Evolutionary conservation across 2,113 vertebrate species (phyloP).

Genomic region (Hassar affinis): DNA sequence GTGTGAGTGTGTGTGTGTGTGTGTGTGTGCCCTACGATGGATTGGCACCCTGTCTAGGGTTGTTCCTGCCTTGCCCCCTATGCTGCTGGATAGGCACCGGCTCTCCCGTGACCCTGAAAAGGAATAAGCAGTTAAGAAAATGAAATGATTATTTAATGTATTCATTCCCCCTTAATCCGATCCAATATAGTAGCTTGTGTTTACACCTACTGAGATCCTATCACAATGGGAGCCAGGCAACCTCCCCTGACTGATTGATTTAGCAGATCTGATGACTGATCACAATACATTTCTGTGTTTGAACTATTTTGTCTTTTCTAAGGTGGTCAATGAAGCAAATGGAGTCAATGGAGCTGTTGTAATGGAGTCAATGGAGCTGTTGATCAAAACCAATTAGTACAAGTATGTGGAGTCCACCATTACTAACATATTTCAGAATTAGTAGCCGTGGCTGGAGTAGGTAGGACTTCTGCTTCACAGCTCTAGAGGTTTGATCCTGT

Average conservation of each 20-base stretch:
- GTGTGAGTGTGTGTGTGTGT: no score
- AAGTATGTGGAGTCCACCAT: background rate
- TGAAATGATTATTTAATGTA: background rate
- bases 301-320: background rate
- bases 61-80: no score
- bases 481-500: background rate
- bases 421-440: constrained; percentile 13
- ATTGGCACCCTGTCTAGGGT: no score
- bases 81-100: no score
- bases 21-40: no score
- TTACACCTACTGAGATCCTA: background rate
- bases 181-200: background rate
- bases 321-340: no score
- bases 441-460: background rate
- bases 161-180: background rate
- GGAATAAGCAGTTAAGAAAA: background rate
- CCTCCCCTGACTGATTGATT: background rate
- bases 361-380: no score
- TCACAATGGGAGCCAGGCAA: background rate
- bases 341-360: no score
- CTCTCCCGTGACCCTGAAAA: no score
- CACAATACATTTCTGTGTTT: background rate
- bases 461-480: background rate
- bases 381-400: background rate
- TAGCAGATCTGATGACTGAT: background rate